A percentile compares a stretch with the other conserved stretches of the same genome.
These are phyloP conservation scores for Ornithorhynchus anatinus DNA, from an alignment of 2,113 vertebrate species.

Conservation along the genomic window DNA sequence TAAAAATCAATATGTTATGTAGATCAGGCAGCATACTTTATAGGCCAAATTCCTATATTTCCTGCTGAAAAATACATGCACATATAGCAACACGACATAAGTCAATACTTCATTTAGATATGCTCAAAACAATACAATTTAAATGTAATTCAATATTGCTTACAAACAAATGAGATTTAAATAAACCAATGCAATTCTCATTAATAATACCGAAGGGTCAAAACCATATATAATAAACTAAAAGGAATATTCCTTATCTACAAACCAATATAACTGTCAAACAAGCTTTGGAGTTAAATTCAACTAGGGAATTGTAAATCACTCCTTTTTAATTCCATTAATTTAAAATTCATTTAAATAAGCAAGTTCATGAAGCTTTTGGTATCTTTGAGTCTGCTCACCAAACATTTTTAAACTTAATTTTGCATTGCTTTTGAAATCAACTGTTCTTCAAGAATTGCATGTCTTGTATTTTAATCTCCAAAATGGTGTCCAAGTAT, in stretches of 20 bases:
- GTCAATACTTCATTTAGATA: too few relatives aligned
- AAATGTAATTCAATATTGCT: constrained; percentile 34
- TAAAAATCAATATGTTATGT: neutral
- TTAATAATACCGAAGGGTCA: constrained; percentile 2
- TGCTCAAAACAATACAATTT: constrained; percentile 17
- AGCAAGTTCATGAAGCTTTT: too few relatives aligned
- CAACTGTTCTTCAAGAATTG: neutral
- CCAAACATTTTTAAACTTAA: neutral
- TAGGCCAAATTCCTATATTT: neutral
- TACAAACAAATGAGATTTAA: constrained; percentile 12
- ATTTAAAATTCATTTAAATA: constrained; percentile 18
- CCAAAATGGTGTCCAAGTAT: neutral
- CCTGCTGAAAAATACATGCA: constrained; percentile 26
- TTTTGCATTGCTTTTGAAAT: neutral
- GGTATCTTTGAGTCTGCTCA: too few relatives aligned
- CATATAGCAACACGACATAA: too few relatives aligned
- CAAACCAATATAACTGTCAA: constrained; percentile 20
- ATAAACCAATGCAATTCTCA: constrained; percentile 37
- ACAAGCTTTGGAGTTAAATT: constrained; percentile 1
- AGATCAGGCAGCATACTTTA: constrained; percentile 8
- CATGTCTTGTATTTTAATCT: neutral
- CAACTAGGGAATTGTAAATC: neutral
- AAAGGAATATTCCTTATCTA: constrained; percentile 4
- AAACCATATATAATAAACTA: constrained; percentile 22
- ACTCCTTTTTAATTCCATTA: neutral